Conservation (phyloP, 1,140 invertebrate species). For the Drosophila suzukii region DNA sequence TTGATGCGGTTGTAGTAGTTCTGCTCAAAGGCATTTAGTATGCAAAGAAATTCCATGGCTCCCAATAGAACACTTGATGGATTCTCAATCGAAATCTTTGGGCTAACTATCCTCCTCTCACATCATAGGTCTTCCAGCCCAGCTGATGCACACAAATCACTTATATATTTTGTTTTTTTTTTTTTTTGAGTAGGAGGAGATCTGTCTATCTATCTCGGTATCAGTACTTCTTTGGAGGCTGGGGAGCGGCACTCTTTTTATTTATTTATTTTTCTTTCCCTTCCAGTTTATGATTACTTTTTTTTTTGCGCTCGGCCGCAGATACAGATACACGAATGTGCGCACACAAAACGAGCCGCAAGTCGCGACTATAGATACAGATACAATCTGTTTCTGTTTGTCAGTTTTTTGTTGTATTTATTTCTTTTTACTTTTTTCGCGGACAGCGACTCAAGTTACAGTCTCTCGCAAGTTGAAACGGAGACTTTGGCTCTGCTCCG, state of each 20-base stretch:
- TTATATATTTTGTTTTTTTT: no score
- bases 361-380: constrained; percentile 64
- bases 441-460: constrained; percentile 62
- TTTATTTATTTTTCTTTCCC: constrained; percentile 63
- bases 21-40: constrained; percentile 73
- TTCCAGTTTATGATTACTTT: constrained; percentile 66
- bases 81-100: constrained; percentile 9
- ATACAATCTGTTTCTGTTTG: constrained; percentile 74
- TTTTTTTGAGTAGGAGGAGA: not conserved
- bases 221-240: constrained; percentile 17
- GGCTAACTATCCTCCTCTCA: constrained; percentile 16
- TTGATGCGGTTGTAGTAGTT: constrained; percentile 70
- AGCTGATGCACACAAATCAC: not conserved
- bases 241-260: constrained; percentile 46
- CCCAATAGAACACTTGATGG: not conserved
- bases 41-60: constrained; percentile 72
- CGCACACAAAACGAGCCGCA: constrained; percentile 46
- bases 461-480: constrained; percentile 55
- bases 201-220: constrained; percentile 8
- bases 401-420: constrained; percentile 11
- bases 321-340: constrained; percentile 44
- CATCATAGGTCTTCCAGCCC: constrained; percentile 11
- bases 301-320: constrained; percentile 48
- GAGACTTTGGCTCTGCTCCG: constrained; percentile 20
- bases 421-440: constrained; percentile 25